phyloP scores from a whole-genome alignment of 2,888 invertebrate genomes.

The Gasteruption jaculator region DNA sequence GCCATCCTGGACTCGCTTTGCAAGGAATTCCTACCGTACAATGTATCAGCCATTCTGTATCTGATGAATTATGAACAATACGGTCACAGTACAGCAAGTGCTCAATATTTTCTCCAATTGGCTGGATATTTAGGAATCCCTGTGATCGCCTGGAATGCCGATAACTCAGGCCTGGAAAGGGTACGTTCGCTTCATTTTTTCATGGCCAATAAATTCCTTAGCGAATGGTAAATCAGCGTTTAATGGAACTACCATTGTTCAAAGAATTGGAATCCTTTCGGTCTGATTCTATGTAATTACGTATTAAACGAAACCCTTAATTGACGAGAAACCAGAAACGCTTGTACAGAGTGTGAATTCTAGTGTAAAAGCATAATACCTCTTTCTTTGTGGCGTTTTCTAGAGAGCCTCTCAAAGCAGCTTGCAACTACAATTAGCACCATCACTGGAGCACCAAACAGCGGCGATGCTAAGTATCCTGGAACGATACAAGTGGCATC shows the following conservation, averaged over 20 bases:
- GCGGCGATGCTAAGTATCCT: constrained; percentile 93
- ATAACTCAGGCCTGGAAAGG: constrained; percentile 82
- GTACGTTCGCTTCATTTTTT: constrained; percentile 38
- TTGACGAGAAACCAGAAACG: too few species aligned
- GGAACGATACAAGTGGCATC: constrained; percentile 94
- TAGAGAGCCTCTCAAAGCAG: constrained; percentile 79
- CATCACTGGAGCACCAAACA: constrained; percentile 94
- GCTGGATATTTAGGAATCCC: constrained; percentile 93
- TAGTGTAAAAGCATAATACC: too few species aligned
- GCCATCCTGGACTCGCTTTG: constrained; percentile 85
- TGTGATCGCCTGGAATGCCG: constrained; percentile 96
- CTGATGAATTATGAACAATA: constrained; percentile 95
- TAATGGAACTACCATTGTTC: too few species aligned
- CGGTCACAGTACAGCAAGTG: constrained; percentile 87
- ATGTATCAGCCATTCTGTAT: constrained; percentile 89
- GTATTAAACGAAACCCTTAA: too few species aligned
- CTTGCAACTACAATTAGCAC: constrained; percentile 88
- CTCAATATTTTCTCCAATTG: constrained; percentile 89
- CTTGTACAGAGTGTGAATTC: too few species aligned
- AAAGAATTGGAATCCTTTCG: too few species aligned
- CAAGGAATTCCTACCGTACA: constrained; percentile 82
- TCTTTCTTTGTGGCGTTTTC: constrained; percentile 12
- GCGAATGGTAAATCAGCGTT: too few species aligned
- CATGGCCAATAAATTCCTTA: too few species aligned
- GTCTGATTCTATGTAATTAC: too few species aligned